Conservation (phyloP, 2,888 invertebrate genomes). For the Melanophora roralis region DNA sequence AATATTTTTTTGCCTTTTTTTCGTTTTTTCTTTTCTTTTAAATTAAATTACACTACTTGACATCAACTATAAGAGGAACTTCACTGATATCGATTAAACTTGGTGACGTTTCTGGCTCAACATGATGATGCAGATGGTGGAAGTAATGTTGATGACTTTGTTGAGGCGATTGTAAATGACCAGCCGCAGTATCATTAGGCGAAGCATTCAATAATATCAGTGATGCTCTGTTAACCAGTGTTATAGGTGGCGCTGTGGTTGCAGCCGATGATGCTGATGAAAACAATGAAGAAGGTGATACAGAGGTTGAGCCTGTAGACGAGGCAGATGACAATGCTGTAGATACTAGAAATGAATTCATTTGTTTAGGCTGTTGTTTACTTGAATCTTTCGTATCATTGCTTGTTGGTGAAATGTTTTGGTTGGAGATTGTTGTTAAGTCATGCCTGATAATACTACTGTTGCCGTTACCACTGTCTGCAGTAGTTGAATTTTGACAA, state of each 20-base stretch:
- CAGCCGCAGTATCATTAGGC: slow-evolving; percentile 19
- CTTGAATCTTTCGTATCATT: background rate
- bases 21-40: slow-evolving; percentile 43
- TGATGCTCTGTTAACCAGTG: slow-evolving; percentile 39
- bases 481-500: slow-evolving; percentile 63
- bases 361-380: slow-evolving; percentile 40
- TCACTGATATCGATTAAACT: slow-evolving; percentile 77
- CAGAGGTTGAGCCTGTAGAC: slow-evolving; percentile 68
- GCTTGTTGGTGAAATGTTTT: slow-evolving; percentile 6
- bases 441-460: slow-evolving; percentile 56
- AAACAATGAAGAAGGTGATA: slow-evolving; percentile 58
- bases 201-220: slow-evolving; percentile 28
- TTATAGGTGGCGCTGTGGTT: slow-evolving; percentile 33
- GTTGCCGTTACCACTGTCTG: slow-evolving; percentile 60
- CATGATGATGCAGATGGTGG: slow-evolving; percentile 64
- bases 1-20: slow-evolving; percentile 55
- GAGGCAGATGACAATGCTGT: slow-evolving; percentile 67
- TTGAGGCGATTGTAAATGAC: slow-evolving; percentile 51
- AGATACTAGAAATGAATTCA: slow-evolving; percentile 61
- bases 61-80: slow-evolving; percentile 77
- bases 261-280: slow-evolving; percentile 47
- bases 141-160: slow-evolving; percentile 38
- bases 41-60: slow-evolving; percentile 75
- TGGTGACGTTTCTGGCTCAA: slow-evolving; percentile 72
- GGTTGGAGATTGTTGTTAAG: slow-evolving; percentile 54